Conservation (phyloP, 2,797 vertebrate species). For the Hephaestus fuliginosus region DNA sequence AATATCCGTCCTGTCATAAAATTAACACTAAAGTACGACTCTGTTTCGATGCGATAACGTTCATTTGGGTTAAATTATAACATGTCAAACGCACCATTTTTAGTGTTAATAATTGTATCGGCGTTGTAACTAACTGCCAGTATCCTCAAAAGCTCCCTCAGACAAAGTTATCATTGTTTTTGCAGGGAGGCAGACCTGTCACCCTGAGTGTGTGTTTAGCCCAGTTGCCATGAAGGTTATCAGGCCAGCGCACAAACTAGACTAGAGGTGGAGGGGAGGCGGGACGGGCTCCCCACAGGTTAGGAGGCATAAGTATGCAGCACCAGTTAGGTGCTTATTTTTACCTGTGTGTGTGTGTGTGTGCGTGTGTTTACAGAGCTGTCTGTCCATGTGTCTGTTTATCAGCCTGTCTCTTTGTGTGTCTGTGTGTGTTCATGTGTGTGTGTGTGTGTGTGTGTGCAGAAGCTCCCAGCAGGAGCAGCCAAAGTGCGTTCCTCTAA, state of each 20-base stretch:
- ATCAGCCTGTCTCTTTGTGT: conserved; percentile 50
- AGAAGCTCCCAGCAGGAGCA: conserved; percentile 80
- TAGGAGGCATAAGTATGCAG: conserved; percentile 79
- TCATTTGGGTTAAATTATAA: conserved; percentile 51
- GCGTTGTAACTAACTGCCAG: conserved; percentile 41
- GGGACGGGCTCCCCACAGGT: conserved; percentile 75
- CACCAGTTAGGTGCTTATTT: conserved; percentile 64
- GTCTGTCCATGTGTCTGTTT: conserved; percentile 66
- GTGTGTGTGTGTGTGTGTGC: conserved; percentile 21
- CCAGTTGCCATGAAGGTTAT: conserved; percentile 83
- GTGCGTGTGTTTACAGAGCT: conserved; percentile 41
- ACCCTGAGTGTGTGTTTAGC: conserved; percentile 69
- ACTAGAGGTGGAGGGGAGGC: conserved; percentile 63
- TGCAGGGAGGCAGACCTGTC: conserved; percentile 71
- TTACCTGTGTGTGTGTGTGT: conserved; percentile 43
- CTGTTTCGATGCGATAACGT: conserved; percentile 47
- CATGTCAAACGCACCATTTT: conserved; percentile 42
- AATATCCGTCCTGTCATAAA: conserved; percentile 45
- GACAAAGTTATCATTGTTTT: conserved; percentile 76
- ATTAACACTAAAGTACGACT: conserved; percentile 47
- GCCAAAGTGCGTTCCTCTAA: conserved; percentile 80
- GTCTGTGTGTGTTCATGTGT: conserved; percentile 8
- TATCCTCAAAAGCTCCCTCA: conserved; percentile 22
- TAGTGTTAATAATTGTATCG: conserved; percentile 48
- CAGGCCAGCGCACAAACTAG: conserved; percentile 71